Base-by-base conservation (phyloP, 2,888 invertebrate genomes). In the Helicoverpa assulta region DNA sequence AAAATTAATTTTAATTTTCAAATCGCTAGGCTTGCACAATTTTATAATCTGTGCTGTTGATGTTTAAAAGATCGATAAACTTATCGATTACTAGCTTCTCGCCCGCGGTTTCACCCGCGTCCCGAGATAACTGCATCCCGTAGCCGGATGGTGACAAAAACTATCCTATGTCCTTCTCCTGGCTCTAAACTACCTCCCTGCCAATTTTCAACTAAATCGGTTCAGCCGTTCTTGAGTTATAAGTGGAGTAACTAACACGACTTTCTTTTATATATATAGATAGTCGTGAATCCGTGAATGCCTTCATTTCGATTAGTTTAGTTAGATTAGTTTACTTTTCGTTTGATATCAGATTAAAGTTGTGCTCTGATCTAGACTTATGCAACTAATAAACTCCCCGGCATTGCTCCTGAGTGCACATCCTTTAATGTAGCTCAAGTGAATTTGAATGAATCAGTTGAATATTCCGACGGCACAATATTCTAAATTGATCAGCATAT, bases 1-100 rank as follows among this genome's bases (percentile, higher is more conserved):
- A 51, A 67, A 65, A 67, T 73, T 64, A 62, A 65, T 70, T 55
- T 73, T 64, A 65, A 67, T 70, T 55, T 59, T 67, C 60, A 55
- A 70, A 53, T 54, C 33, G 55, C 52, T 59, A 21, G 43, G 26
- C 53, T 78, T 74, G 58, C 68, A 54, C 59, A 70, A 80, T 67
- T 29, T 66, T 70, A 37, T 29, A 55, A 69, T 72, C 47, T 29
- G 26, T 29, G 10, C 0, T 16, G 18, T 19, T 29, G 10, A 0
- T 16, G 18, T 19, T 60, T 52, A 64, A 60, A 62, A 68, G 29
- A 14, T 54, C 29, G 68, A 76, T 65, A 21, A 61, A 40, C 50
- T 1, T 47, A 57, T 55, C 52, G 59, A 76, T 73, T 70, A 58
- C n/a, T n/a, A n/a, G n/a, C n/a, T n/a, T n/a, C n/a, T n/a, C n/a